Percentiles rank a stretch among this genome's conserved stretches.
These are phyloP conservation scores for Leptopilina clavipes DNA, from an alignment of 1,140 invertebrate species.

Conservation along the genomic window DNA sequence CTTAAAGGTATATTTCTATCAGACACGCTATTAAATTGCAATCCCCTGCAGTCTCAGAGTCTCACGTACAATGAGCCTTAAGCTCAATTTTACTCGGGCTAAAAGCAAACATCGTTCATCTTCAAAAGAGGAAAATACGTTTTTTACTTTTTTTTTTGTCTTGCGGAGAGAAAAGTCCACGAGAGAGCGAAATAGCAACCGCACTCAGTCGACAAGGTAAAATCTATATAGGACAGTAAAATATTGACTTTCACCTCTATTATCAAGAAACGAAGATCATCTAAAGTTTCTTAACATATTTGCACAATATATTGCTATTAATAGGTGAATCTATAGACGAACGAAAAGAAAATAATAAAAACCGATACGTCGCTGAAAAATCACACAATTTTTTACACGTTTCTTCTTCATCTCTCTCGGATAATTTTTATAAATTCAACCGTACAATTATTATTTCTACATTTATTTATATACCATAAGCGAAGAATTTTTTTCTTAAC, in stretches of 20 bases:
- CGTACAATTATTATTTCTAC: no score
- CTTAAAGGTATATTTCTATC: slow-evolving; percentile 49
- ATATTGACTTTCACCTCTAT: slow-evolving; percentile 2
- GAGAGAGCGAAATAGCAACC: slow-evolving; percentile 8
- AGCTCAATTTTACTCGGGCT: slow-evolving; percentile 56
- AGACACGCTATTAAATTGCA: slow-evolving; percentile 58
- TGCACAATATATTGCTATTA: neutral
- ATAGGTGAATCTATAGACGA: neutral
- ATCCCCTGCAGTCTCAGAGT: slow-evolving; percentile 54
- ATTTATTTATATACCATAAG: no score
- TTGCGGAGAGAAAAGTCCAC: neutral
- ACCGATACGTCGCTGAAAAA: no score
- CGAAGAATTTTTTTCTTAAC: no score
- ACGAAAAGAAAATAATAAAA: no score
- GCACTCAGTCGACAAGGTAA: slow-evolving; percentile 22
- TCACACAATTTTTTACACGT: no score
- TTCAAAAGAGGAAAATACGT: slow-evolving; percentile 36
- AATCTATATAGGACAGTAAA: neutral
- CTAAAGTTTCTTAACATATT: neutral
- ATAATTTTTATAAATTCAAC: no score
- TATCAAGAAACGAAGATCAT: neutral
- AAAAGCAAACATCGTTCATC: slow-evolving; percentile 38
- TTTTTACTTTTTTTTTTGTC: no score
- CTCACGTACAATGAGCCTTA: slow-evolving; percentile 61
- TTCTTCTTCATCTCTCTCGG: no score